A percentile compares a stretch with the other conserved stretches of the same genome.
phyloP scores from a whole-genome alignment of 2,797 vertebrate genomes.

The Xiphorhynchus erythropygius region DNA sequence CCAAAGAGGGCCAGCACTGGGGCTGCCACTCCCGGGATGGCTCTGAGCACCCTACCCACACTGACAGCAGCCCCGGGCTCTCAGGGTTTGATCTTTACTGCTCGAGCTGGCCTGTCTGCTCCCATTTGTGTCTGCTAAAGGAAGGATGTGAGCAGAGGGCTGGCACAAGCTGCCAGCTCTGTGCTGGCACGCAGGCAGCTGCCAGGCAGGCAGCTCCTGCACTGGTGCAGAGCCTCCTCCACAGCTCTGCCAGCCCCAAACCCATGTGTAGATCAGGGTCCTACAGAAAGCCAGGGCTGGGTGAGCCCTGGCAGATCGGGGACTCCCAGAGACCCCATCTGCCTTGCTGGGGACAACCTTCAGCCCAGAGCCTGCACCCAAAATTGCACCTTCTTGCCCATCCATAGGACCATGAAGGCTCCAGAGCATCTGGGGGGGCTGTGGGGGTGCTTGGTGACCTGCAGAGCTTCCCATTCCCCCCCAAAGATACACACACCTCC shows the following conservation, averaged over 20 bases:
- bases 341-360: background rate
- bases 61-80: slow-evolving; percentile 36
- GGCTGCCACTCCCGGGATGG: background rate
- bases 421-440: background rate
- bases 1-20: background rate
- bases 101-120: slow-evolving; percentile 19
- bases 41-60: fast-evolving
- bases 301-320: background rate
- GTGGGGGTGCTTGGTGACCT: background rate
- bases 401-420: fast-evolving
- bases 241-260: background rate
- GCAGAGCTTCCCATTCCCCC: fast-evolving
- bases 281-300: background rate
- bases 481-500: fast-evolving
- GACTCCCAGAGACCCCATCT: background rate
- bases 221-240: background rate
- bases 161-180: background rate
- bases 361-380: background rate
- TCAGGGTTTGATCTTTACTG: background rate
- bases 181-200: background rate
- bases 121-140: slow-evolving; percentile 15
- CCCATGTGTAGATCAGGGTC: fast-evolving
- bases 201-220: background rate
- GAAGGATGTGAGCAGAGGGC: background rate
- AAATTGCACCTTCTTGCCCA: background rate